Evolutionary conservation across 2,797 vertebrate genomes (phyloP).

Genomic region (Darevskia mixta): DNA sequence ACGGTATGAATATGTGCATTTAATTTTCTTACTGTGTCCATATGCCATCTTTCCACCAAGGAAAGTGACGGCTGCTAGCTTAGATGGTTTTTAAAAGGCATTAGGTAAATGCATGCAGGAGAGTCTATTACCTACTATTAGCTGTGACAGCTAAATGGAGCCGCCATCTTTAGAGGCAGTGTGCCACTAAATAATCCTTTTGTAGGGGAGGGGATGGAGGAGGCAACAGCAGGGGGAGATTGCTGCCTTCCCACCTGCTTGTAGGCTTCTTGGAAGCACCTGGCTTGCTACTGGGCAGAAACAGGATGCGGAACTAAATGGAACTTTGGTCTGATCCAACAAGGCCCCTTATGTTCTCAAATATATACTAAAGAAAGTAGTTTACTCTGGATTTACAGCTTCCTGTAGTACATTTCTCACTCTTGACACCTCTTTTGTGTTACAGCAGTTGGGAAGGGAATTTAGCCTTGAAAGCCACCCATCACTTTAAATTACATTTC

Average conservation of each 20-base stretch:
- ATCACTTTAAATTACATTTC: slow-evolving; percentile 7
- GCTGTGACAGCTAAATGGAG: not conserved
- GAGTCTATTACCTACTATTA: not conserved
- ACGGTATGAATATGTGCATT: not conserved
- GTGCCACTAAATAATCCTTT: not conserved
- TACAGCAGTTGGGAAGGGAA: not conserved
- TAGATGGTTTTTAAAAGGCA: not conserved
- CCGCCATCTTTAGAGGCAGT: not conserved
- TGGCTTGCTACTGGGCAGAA: not conserved
- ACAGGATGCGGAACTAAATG: not conserved
- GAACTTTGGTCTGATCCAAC: not conserved
- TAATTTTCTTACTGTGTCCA: not conserved
- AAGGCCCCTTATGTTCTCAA: not conserved
- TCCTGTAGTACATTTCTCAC: not conserved
- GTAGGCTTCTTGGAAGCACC: not conserved
- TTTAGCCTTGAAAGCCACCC: not conserved
- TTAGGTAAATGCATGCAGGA: not conserved
- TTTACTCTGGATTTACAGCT: slow-evolving; percentile 11
- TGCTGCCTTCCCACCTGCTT: not conserved
- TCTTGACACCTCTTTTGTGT: not conserved
- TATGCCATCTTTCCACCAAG: not conserved
- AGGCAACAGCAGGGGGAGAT: not conserved
- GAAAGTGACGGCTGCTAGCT: not conserved
- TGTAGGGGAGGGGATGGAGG: not conserved
- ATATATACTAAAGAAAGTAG: not conserved